Evolutionary conservation across 2,113 vertebrate genomes (phyloP), one percentile per base, ranked within the genome.

Genomic region (Oryzias javanicus): DNA sequence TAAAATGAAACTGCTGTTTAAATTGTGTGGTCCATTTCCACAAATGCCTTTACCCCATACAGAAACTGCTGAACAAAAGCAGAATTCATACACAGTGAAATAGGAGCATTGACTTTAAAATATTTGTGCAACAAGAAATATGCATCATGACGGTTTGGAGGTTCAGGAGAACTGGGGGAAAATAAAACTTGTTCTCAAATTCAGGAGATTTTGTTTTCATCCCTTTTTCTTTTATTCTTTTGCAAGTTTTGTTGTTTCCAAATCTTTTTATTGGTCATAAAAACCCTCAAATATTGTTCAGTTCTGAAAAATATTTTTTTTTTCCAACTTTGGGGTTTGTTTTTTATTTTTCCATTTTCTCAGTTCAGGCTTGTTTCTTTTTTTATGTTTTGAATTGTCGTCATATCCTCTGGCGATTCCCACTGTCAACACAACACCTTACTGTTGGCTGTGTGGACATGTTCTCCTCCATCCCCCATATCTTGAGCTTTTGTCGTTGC

Each of bases 351-450:
- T 42, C 29, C 54, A 55, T 59, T 82, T 66, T 72, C 66, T 72
- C 63, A 54, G 55, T 72, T 70, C 53, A 54, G 55, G 53, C 6
- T 25, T 62, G 10, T 82, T 52, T 78, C n/a, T 54, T 67, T 55
- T 65, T 79, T 44, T 80, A 66, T 70, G 70, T 70, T 61, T 74
- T 70, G 76, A 89, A 87, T 88, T 51, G 53, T 53, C 79, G 84
- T 83, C 51, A 49, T 25, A 13, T 78, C 76, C 64, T 74, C 73
- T 86, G 64, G 64, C 76, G 74, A 35, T 55, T 53, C 52, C 22
- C 17, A 17, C 48, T 41, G 84, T 87, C 80, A 60, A 77, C 79
- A 79, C 78, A 80, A 72, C 64, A 72, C 65, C 71, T 53, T 58
- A 58, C 70, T 71, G 73, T 63, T 70, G 58, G 72, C 64, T 60